Evolutionary conservation across 1,140 invertebrate genomes (phyloP), one percentile per base, ranked within the genome.

Genomic region (Hormaphis cornu): DNA sequence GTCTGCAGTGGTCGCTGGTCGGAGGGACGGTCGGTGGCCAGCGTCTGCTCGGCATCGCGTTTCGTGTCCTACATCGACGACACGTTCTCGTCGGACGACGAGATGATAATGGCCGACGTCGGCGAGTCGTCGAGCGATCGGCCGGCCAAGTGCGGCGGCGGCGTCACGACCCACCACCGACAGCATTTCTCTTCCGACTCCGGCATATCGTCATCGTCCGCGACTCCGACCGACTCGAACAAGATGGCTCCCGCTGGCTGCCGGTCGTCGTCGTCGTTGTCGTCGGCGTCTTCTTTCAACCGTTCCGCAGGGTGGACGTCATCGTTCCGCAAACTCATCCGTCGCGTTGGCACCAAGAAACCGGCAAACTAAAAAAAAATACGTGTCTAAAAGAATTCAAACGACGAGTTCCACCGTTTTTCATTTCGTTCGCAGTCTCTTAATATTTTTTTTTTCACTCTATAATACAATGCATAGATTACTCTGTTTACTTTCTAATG

Each of bases 291-390:
- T n/a, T 75, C 74, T 14, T 73, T 75, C 8, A 75, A 80, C 37
- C 77, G 71, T 18, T 77, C 81, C 2, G 80, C 81, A 9, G 77
- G 76, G 69, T 83, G 82, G 82, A 83, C 82, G 3, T 79, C 81
- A 0, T 83, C 82, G 0, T 83, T 83, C 70, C 77, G 82, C 5
- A 81, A 80, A 71, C 75, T 83, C 2, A 79, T 83, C 5, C 78
- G 79, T 26, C 77, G 80, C 14, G 81, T 80, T 37, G 79, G 80
- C 6, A 66, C 72, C 22, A 71, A 59, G n/a, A 72, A 72, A 40
- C 54, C 14, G 14, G 5, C 16, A 3, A 26, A n/a, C n/a, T n/a
- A n/a, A n/a, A n/a, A n/a, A n/a, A n/a, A n/a, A n/a, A n/a, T n/a
- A 69, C 20, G 58, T 52, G 14, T 66, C 44, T 9, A n/a, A 46